phyloP scores from a whole-genome alignment of 2,113 vertebrate species.

The Delphinapterus leucas region DNA sequence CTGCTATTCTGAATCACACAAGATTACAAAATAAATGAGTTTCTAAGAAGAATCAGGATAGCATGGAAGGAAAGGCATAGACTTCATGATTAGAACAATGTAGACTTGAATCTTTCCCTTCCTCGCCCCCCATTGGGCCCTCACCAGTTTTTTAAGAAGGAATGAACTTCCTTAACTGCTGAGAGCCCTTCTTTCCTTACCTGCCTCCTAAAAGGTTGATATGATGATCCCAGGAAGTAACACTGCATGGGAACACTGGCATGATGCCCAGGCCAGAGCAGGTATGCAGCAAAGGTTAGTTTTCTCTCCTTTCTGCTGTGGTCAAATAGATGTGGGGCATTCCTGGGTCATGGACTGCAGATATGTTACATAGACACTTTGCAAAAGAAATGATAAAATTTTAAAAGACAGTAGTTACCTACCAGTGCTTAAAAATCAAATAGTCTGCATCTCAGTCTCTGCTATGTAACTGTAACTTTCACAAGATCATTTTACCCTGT shows the following conservation, averaged over 20 bases:
- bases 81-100: not conserved
- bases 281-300: not conserved
- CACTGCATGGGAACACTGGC: rapidly evolving
- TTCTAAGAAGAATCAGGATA: not conserved
- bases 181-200: not conserved
- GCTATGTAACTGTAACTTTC: not conserved
- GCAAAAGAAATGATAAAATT: not conserved
- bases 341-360: not conserved
- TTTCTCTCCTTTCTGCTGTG: not conserved
- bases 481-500: not conserved
- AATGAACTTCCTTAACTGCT: not conserved
- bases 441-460: not conserved
- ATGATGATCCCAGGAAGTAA: not conserved
- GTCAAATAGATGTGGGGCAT: not conserved
- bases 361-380: not conserved
- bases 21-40: not conserved
- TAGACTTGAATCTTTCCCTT: not conserved
- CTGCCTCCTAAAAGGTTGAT: not conserved
- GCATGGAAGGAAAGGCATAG: not conserved
- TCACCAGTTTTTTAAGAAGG: not conserved
- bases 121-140: rapidly evolving
- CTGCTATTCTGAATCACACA: not conserved
- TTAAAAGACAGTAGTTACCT: not conserved
- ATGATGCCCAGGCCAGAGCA: too few relatives aligned
- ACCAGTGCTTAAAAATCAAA: not conserved